phyloP scores from a whole-genome alignment of 2,888 invertebrate species.

The Cremastobaeus sp. region DNA sequence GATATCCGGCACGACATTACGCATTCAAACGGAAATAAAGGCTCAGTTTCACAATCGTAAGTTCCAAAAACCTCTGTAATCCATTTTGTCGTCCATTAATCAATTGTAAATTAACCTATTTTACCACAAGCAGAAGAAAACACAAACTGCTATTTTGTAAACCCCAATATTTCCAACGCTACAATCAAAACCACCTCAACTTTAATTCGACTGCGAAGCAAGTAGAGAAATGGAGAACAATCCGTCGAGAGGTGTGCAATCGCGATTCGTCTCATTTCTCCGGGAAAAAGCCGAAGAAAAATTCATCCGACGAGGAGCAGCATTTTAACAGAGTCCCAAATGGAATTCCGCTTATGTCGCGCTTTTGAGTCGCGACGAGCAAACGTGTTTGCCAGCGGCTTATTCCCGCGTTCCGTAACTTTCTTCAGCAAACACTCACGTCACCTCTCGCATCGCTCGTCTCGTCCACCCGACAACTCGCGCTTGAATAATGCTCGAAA shows the following conservation, averaged over 20 bases:
- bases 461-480: slow-evolving; percentile 49
- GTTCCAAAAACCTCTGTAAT: too few species aligned
- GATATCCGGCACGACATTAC: slow-evolving; percentile 50
- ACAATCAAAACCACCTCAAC: too few species aligned
- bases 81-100: too few species aligned
- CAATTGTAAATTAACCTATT: neutral
- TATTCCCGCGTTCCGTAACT: slow-evolving; percentile 55
- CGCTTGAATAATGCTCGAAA: slow-evolving; percentile 52
- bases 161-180: too few species aligned
- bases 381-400: slow-evolving; percentile 66
- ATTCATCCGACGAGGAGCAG: slow-evolving; percentile 30
- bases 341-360: slow-evolving; percentile 66
- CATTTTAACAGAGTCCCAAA: slow-evolving; percentile 61
- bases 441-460: slow-evolving; percentile 41
- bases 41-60: too few species aligned
- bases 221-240: slow-evolving; percentile 10
- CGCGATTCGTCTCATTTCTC: slow-evolving; percentile 18
- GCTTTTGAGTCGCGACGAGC: slow-evolving; percentile 62
- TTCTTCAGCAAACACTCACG: slow-evolving; percentile 58
- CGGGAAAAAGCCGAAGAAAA: slow-evolving; percentile 18
- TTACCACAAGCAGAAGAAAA: too few species aligned
- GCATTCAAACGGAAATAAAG: slow-evolving; percentile 43
- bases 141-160: too few species aligned
- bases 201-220: slow-evolving; percentile 22
- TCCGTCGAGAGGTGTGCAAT: slow-evolving; percentile 30